Evolutionary conservation across 2,888 invertebrate species (phyloP).

Genomic region (Limenitis camilla): DNA sequence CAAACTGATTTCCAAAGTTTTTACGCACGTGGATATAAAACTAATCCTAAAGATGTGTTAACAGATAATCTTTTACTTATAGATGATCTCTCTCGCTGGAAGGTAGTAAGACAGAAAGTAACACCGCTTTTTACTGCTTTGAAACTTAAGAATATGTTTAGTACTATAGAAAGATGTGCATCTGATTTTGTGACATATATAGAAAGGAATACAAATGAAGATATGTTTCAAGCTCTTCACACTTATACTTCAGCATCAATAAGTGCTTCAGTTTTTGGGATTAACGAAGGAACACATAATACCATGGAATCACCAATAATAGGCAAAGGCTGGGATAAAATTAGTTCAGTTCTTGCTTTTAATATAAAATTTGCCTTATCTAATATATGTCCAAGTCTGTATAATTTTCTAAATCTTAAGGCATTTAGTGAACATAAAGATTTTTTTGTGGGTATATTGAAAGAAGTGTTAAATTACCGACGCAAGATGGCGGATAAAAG

Average conservation of each 20-base stretch:
- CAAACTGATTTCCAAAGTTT: constrained; percentile 47
- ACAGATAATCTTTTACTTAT: constrained; percentile 47
- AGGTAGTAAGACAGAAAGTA: constrained; percentile 49
- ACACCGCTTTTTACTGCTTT: constrained; percentile 51
- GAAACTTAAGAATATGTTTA: constrained; percentile 57
- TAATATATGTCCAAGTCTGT: constrained; percentile 35
- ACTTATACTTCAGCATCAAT: constrained; percentile 49
- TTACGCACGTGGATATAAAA: constrained; percentile 39
- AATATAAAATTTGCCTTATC: constrained; percentile 32
- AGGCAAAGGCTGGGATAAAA: constrained; percentile 41
- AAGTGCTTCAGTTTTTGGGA: constrained; percentile 57
- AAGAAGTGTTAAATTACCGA: constrained; percentile 39
- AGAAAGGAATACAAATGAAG: constrained; percentile 30
- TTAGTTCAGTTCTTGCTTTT: constrained; percentile 28
- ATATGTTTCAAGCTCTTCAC: constrained; percentile 40
- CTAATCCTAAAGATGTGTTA: constrained; percentile 41
- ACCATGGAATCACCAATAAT: constrained; percentile 52
- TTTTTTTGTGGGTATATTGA: constrained; percentile 47
- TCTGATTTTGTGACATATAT: constrained; percentile 42
- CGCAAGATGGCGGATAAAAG: constrained; percentile 27
- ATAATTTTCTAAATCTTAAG: constrained; percentile 36
- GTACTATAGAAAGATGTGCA: constrained; percentile 44
- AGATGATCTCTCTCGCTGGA: constrained; percentile 49
- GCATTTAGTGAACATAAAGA: constrained; percentile 44
- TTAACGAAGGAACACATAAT: constrained; percentile 44